phyloP scores from a whole-genome alignment of 2,113 vertebrate species.

The Apodemus sylvaticus region DNA sequence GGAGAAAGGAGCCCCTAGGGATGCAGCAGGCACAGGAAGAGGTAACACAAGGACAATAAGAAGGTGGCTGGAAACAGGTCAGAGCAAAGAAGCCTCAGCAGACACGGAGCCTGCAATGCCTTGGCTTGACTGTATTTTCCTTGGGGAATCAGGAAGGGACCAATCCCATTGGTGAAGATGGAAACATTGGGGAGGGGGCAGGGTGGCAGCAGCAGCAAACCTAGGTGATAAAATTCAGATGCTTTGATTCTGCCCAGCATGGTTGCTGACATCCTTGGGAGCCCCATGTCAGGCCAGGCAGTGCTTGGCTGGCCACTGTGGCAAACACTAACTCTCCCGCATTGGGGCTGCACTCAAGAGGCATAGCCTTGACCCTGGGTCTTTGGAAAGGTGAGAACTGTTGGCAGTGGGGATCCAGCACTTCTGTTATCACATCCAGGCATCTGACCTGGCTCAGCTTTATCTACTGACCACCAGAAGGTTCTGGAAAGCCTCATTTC shows the following conservation, averaged over 20 bases:
- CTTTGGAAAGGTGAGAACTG: background rate
- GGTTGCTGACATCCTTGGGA: background rate
- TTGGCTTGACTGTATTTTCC: background rate
- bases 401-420: background rate
- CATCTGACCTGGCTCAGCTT: background rate
- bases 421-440: too few relatives aligned
- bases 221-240: background rate
- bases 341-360: background rate
- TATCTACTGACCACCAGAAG: background rate
- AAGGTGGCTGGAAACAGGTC: background rate
- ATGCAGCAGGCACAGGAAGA: background rate
- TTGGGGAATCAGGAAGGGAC: background rate
- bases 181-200: background rate
- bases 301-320: accelerated
- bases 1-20: background rate
- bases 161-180: background rate
- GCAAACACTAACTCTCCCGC: accelerated
- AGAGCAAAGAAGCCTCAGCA: background rate
- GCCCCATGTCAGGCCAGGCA: accelerated
- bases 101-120: background rate
- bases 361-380: background rate
- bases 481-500: background rate
- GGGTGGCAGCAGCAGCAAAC: background rate
- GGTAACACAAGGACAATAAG: background rate
- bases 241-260: background rate